Base-by-base conservation (phyloP, 2,113 vertebrate genomes). In the Trogon melanurus region DNA sequence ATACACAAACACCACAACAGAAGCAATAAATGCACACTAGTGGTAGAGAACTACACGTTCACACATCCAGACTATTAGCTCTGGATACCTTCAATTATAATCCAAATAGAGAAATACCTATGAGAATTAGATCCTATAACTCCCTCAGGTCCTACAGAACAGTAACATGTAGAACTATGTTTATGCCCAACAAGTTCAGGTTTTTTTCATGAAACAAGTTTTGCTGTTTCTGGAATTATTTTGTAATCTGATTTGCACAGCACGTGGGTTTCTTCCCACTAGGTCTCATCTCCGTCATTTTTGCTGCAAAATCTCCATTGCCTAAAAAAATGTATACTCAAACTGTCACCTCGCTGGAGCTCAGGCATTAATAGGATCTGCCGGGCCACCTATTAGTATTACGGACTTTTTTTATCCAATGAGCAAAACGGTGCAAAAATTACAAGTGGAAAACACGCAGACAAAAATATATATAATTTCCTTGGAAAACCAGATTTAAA, bases 251-350 rank as follows among this genome's bases (percentile, higher is more conserved):
- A 62, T n/a, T 78, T 92, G n/a, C 27, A 84, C 2, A 66, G n/a
- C 5, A 8, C 7, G 60, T 32, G 16, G 0, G 1, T 27, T 36
- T 47, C 62, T 60, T 21, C 6, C 29, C 45, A n/a, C 16, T 23
- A 75, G 36, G 13, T 80, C 60, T 84, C 22, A 54, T 20, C 69
- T 57, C 41, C 0, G 0, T 36, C 1, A 6, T 13, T 73, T 89
- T 65, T 85, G 5, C 45, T 14, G 14, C 23, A 78, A 86, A 83
- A 58, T 22, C 18, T n/a, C 60, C 58, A 13, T 45, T 88, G 21
- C n/a, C n/a, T 32, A 30, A 26, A 54, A 54, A 50, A 45, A 88
- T 14, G 11, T 11, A 48, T 0, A 2, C 16, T 66, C 56, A n/a
- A 32, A 50, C 47, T 36, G 14, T 38, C 29, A 19, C 5, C n/a